Base-by-base conservation (phyloP, 2,888 invertebrate genomes). In the Macrosiphum euphorbiae region DNA sequence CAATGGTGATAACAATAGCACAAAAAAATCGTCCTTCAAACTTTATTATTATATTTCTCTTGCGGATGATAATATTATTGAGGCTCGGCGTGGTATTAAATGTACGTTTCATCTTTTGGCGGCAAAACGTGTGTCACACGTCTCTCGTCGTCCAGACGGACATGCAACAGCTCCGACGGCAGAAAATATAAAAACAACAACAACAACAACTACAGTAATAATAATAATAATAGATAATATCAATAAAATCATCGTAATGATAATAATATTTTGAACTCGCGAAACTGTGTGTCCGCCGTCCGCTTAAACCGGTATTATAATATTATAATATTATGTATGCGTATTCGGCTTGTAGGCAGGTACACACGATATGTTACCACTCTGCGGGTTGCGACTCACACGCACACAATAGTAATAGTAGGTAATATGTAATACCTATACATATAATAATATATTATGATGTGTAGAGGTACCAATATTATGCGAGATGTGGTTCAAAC, bases 401-500 rank as follows among this genome's bases (percentile, higher is more conserved):
- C 44, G 52, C 61, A 58, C 35, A 88, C 26, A 10, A 55, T 52
- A 88, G 35, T n/a, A 3, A 20, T 47, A 26, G 1, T 16, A 4
- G 0, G 10, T 35, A 28, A 16, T 44, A 11, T 44, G 44, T 20
- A n/a, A 47, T 67, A 67, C n/a, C 1, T 3, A 50, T 44, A 44
- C 26, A 50, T 50, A 16, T 13, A 7, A 50, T 86, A 47, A 26
- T 44, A 44, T 47, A 47, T 13, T 13, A 55, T 7, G 7, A 44
- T 44, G 44, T 44, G 24, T 55, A 55, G 20, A 55, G 55, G 55
- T 55, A 52, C 50, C 8, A 16, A 50, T 44, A 89, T 58, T 10
- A 11, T 47, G 7, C 61, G n/a, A 4, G 55, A 78, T 13, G 44
- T 41, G 58, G 91, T 91, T 91, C 44, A 47, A 91, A 91, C 91